Conservation (phyloP, 2,797 vertebrate genomes). For the Merluccius polli region DNA sequence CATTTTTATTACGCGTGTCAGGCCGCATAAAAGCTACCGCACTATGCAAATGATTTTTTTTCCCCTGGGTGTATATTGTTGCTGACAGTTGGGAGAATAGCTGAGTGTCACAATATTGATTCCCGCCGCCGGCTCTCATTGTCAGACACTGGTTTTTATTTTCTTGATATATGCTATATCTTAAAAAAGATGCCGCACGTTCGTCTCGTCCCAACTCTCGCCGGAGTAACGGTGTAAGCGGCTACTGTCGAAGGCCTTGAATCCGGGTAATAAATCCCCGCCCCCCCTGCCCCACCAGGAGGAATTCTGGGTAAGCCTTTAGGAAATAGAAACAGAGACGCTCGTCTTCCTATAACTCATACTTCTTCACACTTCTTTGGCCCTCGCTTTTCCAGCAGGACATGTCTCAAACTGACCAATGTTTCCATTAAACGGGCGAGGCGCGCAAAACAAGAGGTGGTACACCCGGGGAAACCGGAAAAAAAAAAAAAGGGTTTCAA, state of each 20-base stretch:
- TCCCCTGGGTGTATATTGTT: slow-evolving; percentile 63
- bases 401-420: too few species aligned
- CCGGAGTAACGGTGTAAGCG: too few species aligned
- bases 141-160: slow-evolving; percentile 32
- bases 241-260: background rate
- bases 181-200: slow-evolving; percentile 20
- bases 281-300: background rate
- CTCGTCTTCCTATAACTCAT: background rate
- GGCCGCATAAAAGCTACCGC: slow-evolving; percentile 58
- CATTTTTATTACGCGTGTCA: slow-evolving; percentile 74
- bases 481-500: background rate
- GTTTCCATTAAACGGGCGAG: slow-evolving; percentile 12
- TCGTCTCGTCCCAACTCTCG: background rate
- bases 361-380: too few species aligned
- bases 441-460: slow-evolving; percentile 65
- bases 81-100: slow-evolving; percentile 67
- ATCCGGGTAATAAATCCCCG: background rate
- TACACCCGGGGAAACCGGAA: slow-evolving; percentile 43
- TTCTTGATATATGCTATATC: slow-evolving; percentile 30
- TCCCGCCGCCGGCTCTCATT: slow-evolving; percentile 40
- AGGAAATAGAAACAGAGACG: background rate
- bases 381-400: too few species aligned
- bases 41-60: slow-evolving; percentile 70
- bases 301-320: background rate
- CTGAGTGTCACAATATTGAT: slow-evolving; percentile 66